Conservation (phyloP, 2,888 invertebrate genomes). For the Gari tellinella region DNA sequence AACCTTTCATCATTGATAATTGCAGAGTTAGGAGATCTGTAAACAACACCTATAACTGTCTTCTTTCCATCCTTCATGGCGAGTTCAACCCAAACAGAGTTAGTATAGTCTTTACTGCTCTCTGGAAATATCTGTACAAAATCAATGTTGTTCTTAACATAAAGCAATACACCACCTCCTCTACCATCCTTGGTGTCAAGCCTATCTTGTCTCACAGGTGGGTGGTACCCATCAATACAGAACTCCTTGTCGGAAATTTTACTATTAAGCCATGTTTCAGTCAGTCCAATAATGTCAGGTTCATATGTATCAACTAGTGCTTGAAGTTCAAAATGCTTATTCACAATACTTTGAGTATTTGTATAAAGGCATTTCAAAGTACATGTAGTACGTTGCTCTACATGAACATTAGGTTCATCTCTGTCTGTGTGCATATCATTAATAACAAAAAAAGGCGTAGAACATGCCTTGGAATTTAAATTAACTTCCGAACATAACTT, state of each 20-base stretch:
- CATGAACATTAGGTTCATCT: too few species aligned
- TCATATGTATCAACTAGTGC: constrained; percentile 1
- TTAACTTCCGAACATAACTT: too few species aligned
- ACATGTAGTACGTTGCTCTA: too few species aligned
- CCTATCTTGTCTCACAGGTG: neutral
- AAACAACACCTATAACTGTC: too few species aligned
- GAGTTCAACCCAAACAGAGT: too few species aligned
- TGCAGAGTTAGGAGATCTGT: too few species aligned
- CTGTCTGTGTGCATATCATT: too few species aligned
- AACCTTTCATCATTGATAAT: constrained; percentile 2
- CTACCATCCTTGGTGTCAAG: neutral
- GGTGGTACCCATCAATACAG: neutral
- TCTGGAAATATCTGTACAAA: too few species aligned
- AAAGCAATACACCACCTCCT: constrained; percentile 1
- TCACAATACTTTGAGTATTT: constrained; percentile 19
- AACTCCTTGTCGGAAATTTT: constrained; percentile 7
- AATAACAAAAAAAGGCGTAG: too few species aligned
- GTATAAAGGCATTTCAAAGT: constrained; percentile 12
- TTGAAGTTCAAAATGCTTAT: constrained; percentile 19
- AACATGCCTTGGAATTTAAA: too few species aligned
- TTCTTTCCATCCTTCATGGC: too few species aligned
- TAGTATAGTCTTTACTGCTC: too few species aligned
- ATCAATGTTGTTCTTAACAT: neutral
- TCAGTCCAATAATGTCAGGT: constrained; percentile 2
- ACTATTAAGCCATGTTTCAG: constrained; percentile 15